phyloP scores from a whole-genome alignment of 2,113 vertebrate species.

The Telmatochromis sp. region DNA sequence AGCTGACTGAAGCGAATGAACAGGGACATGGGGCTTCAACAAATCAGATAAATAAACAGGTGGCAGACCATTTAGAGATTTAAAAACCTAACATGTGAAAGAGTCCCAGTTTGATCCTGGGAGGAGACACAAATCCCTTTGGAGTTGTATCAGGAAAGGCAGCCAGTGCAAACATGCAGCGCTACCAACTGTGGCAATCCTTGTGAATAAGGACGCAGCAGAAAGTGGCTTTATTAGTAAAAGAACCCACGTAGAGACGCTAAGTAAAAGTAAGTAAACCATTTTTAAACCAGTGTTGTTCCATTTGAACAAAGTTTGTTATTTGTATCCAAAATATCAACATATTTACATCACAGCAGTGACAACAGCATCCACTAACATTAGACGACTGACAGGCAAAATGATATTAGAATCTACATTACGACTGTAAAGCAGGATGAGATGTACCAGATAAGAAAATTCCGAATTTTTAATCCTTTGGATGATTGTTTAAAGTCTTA shows the following conservation, averaged over 20 bases:
- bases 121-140: not conserved
- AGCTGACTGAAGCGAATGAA: not conserved
- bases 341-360: not conserved
- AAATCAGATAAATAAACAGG: not conserved
- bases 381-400: not conserved
- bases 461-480: not conserved
- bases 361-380: not conserved
- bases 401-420: not conserved
- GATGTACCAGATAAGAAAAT: not conserved
- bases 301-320: not conserved
- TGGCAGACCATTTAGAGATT: not conserved
- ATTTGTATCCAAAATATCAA: not conserved
- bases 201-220: not conserved
- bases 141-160: not conserved
- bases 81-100: not conserved
- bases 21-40: not conserved
- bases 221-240: not conserved
- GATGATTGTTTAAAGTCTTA: not conserved
- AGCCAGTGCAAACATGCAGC: not conserved
- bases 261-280: not conserved
- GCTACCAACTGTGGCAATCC: not conserved
- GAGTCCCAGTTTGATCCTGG: not conserved
- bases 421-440: not conserved
- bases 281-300: not conserved
- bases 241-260: not conserved